Conservation (phyloP, 2,113 vertebrate genomes). For the Arothron firmamentum region DNA sequence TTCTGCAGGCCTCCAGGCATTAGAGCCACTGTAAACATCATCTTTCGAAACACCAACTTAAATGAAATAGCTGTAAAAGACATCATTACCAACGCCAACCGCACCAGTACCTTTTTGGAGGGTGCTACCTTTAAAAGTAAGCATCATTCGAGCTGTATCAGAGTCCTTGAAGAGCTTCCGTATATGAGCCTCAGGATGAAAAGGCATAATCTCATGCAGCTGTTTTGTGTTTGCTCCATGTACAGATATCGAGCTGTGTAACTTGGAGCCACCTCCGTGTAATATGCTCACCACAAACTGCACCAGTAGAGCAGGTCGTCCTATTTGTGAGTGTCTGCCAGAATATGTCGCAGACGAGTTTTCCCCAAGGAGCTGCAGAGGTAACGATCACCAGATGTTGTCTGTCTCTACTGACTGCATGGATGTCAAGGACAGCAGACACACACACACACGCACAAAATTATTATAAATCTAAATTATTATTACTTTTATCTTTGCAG, state of each 20-base stretch:
- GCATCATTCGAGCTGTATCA: too few relatives aligned
- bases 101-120: not conserved
- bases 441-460: too few relatives aligned
- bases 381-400: constrained; percentile 29
- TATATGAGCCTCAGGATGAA: not conserved
- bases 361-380: constrained; percentile 59
- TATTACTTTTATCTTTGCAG: constrained; percentile 50
- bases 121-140: constrained; percentile 31
- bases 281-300: constrained; percentile 47
- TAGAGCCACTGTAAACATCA: constrained; percentile 64
- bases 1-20: not conserved
- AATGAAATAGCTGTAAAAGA: constrained; percentile 5
- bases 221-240: not conserved
- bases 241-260: constrained; percentile 52
- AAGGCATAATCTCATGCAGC: not conserved
- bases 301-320: not conserved
- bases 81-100: not conserved
- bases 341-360: constrained; percentile 45
- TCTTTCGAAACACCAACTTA: constrained; percentile 44
- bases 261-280: constrained; percentile 36
- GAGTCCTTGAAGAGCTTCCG: not conserved
- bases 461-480: too few relatives aligned
- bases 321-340: constrained; percentile 50
- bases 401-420: too few relatives aligned
- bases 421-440: too few relatives aligned